Base-by-base conservation (phyloP, 1,140 invertebrate genomes). In the Temnothorax nylanderi region DNA sequence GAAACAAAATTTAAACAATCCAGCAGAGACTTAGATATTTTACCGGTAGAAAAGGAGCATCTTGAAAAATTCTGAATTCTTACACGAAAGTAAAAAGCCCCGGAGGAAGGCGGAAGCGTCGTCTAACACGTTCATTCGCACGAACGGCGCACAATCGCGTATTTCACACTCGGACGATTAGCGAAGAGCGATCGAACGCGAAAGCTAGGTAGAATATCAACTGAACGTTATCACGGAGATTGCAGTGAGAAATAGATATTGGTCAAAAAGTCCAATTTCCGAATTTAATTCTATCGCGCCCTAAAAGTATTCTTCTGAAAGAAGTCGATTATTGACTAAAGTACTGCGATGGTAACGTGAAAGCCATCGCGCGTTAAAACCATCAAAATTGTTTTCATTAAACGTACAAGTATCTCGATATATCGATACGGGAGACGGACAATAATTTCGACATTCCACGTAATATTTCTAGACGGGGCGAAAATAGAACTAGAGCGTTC, bases 121-220 rank as follows among this genome's bases (percentile, higher is more conserved):
- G 58, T 84, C 54, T 84, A 84, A 84, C 69, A 71, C 44, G 54
- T 84, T 84, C 80, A 84, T 62, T 84, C 80, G 54, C 69, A 84
- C 69, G 69, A 84, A 84, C 32, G 69, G 69, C 69, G 69, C 80
- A 60, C 80, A 84, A 84, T 84, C 69, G 69, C 56, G 54, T 75
- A 75, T 84, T 84, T 84, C 47, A 84, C 56, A n/a, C 80, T 84
- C 32, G 54, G 13, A 56, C 41, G 67, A 82, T 54, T 75, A 13
- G 41, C 69, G 80, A 84, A 84, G 58, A 74, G 80, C 69, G 80
- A 82, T 82, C 80, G 54, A 82, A 82, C 10, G 41, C 67, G 26
- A 72, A 44, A 18, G 26, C 54, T 16, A 56, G 49, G 26, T 37
- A 49, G 69, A 60, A 60, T 84, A 84, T 74, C 80, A 72, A 84